Conservation (phyloP, 2,888 invertebrate species). For the Chymomyza procnemis region DNA sequence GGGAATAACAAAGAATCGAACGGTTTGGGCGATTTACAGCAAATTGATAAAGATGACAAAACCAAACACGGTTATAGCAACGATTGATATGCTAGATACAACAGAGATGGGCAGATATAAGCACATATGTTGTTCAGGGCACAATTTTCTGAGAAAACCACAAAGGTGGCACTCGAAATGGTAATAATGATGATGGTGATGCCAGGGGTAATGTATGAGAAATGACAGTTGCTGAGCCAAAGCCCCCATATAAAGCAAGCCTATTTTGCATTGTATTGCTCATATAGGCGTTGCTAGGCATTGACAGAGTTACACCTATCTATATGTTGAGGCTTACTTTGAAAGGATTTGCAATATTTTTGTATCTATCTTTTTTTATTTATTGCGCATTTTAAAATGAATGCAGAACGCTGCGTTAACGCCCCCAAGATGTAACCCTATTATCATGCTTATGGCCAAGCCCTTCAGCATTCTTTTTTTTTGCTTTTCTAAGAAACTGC, state of each 20-base stretch:
- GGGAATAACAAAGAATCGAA: constrained; percentile 31
- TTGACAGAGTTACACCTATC: not conserved
- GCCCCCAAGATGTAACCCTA: constrained; percentile 46
- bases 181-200: not conserved
- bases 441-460: constrained; percentile 24
- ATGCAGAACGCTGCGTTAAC: constrained; percentile 30
- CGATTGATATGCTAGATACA: constrained; percentile 52
- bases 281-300: not conserved
- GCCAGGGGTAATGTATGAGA: not conserved
- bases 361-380: not conserved
- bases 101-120: not conserved
- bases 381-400: not conserved
- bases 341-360: not conserved
- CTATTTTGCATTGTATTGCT: not conserved
- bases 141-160: constrained; percentile 21
- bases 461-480: constrained; percentile 48
- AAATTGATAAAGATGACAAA: constrained; percentile 64
- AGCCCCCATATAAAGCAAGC: not conserved
- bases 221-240: not conserved
- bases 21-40: constrained; percentile 45
- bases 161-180: constrained; percentile 15
- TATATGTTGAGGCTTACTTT: not conserved
- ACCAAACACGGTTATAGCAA: constrained; percentile 61
- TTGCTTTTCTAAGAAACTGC: constrained; percentile 50
- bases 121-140: constrained; percentile 11